These are phyloP conservation scores for Glareola pratincola DNA, from an alignment of 2,113 vertebrate species.

Conservation along the genomic window DNA sequence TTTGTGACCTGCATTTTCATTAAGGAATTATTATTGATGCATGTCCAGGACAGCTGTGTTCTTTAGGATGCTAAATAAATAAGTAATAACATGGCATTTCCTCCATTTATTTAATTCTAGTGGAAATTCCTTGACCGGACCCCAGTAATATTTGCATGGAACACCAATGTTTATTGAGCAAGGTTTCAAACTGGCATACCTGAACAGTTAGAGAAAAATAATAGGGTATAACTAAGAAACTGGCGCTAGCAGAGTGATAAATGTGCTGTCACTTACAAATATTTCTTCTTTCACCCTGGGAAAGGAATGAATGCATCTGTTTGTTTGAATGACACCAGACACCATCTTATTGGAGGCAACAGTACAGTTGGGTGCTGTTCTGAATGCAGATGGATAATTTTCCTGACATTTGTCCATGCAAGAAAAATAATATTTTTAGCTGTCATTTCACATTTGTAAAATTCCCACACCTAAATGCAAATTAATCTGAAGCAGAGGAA, in stretches of 20 bases:
- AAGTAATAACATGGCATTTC: background rate
- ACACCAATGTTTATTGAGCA: background rate
- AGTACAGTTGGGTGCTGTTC: background rate
- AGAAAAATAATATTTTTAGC: slow-evolving; percentile 38
- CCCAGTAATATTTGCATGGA: background rate
- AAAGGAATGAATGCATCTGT: slow-evolving; percentile 11
- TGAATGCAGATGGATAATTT: slow-evolving; percentile 15
- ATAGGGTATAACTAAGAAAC: background rate
- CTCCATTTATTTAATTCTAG: background rate
- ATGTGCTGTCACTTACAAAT: background rate
- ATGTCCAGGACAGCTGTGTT: background rate
- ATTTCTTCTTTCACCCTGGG: background rate
- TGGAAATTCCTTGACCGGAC: background rate
- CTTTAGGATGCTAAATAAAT: background rate
- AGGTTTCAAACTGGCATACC: background rate
- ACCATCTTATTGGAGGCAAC: background rate
- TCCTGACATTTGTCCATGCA: background rate
- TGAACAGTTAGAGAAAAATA: background rate
- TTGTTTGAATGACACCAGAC: slow-evolving; percentile 25
- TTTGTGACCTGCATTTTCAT: background rate
- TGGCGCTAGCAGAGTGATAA: background rate
- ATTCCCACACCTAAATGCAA: slow-evolving; percentile 8
- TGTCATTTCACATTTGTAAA: slow-evolving; percentile 30
- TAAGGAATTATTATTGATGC: background rate
- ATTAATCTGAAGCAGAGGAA: slow-evolving; percentile 13